A percentile compares a stretch with the other conserved stretches of the same genome.
Conservation (phyloP, 2,113 vertebrate species). For the Ahaetulla prasina region DNA sequence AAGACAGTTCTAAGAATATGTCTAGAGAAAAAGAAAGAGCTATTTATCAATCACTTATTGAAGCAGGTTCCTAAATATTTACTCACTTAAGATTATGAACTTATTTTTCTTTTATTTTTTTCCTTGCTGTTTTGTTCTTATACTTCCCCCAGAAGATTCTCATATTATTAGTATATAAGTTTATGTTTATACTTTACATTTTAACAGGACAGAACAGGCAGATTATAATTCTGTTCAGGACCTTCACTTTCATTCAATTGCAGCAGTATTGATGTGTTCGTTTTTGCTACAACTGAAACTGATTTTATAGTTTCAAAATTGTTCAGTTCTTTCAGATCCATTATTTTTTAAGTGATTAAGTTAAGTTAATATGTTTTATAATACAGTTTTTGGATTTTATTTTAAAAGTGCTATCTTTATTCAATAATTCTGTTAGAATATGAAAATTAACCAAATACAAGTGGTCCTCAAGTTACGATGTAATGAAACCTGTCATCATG, state of each 20-base stretch:
- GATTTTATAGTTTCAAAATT: constrained; percentile 4
- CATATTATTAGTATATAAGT: neutral
- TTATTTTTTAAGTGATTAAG: neutral
- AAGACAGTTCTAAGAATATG: neutral
- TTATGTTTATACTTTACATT: neutral
- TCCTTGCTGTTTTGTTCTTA: neutral
- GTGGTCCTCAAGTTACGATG: neutral
- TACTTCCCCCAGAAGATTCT: neutral
- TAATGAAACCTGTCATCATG: neutral
- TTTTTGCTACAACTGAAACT: neutral
- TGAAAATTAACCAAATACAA: constrained; percentile 20
- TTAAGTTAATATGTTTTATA: neutral
- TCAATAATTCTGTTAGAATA: constrained; percentile 9
- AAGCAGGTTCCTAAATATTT: neutral
- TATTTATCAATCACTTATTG: neutral
- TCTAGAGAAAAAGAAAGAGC: neutral
- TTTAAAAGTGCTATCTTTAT: constrained; percentile 21
- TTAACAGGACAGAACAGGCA: neutral
- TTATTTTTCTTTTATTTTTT: neutral
- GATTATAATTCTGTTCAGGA: neutral
- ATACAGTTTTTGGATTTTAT: neutral
- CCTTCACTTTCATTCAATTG: neutral
- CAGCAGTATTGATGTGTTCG: neutral
- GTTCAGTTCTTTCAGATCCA: neutral
- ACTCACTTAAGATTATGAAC: neutral